A percentile compares a stretch with the other conserved stretches of the same genome.
phyloP scores from a whole-genome alignment of 2,113 vertebrate genomes.

The Porphyrio hochstetteri region DNA sequence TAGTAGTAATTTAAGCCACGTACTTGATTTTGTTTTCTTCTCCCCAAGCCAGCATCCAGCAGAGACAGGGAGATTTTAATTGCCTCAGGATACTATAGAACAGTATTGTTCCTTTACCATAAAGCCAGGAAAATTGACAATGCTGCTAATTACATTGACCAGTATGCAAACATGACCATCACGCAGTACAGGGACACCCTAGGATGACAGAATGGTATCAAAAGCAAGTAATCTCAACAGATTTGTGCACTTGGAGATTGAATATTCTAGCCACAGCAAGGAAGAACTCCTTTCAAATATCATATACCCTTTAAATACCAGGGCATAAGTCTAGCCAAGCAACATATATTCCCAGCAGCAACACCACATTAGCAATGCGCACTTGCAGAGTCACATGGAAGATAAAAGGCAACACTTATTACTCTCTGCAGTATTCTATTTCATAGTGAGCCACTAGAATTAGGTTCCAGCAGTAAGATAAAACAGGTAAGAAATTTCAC shows the following conservation, averaged over 20 bases:
- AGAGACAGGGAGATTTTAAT: background rate
- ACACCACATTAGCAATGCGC: background rate
- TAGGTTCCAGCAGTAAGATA: background rate
- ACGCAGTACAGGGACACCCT: background rate
- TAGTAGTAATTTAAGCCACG: background rate
- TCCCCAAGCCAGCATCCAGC: background rate
- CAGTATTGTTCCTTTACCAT: background rate
- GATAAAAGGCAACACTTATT: background rate
- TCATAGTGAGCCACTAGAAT: background rate
- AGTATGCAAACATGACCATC: background rate
- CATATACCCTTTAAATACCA: background rate
- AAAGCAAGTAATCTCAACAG: background rate
- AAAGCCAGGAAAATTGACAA: background rate
- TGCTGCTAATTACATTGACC: background rate
- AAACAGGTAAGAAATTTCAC: background rate
- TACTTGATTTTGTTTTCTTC: background rate
- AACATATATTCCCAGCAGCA: background rate
- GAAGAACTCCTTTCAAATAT: background rate
- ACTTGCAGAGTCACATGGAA: background rate
- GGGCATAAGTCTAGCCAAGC: background rate
- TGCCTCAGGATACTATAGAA: background rate
- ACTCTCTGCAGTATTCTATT: background rate
- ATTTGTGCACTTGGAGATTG: background rate
- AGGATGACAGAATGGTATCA: background rate
- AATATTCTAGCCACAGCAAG: background rate